These are phyloP conservation scores for Silvanus unidentatus DNA, from an alignment of 2,888 invertebrate genomes.

Conservation along the genomic window DNA sequence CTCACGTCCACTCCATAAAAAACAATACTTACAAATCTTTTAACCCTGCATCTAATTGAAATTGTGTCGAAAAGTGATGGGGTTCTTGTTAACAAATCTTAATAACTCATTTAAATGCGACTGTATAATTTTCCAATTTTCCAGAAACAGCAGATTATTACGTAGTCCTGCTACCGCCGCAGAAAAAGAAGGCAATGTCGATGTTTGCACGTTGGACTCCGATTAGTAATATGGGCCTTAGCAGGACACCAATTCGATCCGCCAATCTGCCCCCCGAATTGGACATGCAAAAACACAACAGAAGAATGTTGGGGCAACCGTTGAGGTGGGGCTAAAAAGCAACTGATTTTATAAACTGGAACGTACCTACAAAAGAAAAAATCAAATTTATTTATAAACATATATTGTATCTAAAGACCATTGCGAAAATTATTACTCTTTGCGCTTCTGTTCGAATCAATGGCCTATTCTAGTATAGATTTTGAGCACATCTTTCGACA, in stretches of 20 bases:
- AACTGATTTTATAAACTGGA: not conserved
- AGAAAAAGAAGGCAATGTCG: constrained; percentile 44
- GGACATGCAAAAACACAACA: constrained; percentile 41
- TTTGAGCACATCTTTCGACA: too few relatives aligned
- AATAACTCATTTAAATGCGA: too few relatives aligned
- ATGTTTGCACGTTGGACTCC: constrained; percentile 47
- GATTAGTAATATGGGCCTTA: constrained; percentile 43
- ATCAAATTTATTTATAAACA: constrained; percentile 1
- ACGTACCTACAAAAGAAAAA: not conserved
- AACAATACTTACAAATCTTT: too few relatives aligned
- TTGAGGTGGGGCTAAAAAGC: constrained; percentile 46
- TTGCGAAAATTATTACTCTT: not conserved
- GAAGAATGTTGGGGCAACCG: constrained; percentile 47
- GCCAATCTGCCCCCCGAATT: constrained; percentile 28
- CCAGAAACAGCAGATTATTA: constrained; percentile 28
- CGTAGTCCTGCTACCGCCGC: constrained; percentile 12
- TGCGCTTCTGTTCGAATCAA: not conserved
- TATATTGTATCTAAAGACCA: not conserved
- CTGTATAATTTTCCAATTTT: constrained; percentile 19
- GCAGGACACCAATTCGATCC: constrained; percentile 40
- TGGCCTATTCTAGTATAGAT: too few relatives aligned
- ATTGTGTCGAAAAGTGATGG: not conserved
- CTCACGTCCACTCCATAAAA: too few relatives aligned
- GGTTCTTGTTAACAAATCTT: not conserved
- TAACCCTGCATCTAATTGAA: too few relatives aligned